Conservation (phyloP, 2,797 vertebrate species). For the Notolepis coatsorum region DNA sequence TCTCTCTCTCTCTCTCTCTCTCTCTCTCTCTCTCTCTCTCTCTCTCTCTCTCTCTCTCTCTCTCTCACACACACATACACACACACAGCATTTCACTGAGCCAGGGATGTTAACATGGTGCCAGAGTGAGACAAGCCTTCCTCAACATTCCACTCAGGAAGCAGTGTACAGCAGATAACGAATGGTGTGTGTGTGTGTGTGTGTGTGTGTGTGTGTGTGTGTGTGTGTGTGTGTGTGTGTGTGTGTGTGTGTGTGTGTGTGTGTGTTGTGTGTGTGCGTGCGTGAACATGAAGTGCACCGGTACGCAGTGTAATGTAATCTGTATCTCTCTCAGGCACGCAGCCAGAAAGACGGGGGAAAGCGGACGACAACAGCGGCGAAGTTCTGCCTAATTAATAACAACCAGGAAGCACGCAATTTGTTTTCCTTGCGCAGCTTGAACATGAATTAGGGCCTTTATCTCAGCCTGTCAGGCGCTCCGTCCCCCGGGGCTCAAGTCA, state of each 20-base stretch:
- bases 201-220: not conserved
- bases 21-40: slow-evolving; percentile 17
- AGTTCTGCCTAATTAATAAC: slow-evolving; percentile 80
- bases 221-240: not conserved
- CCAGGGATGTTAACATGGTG: slow-evolving; percentile 55
- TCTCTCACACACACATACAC: slow-evolving; percentile 25
- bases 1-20: slow-evolving; percentile 1
- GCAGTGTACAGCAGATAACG: slow-evolving; percentile 68
- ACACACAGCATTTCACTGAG: slow-evolving; percentile 11
- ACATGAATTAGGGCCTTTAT: slow-evolving; percentile 88
- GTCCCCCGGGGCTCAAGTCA: slow-evolving; percentile 69
- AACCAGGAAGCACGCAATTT: slow-evolving; percentile 85
- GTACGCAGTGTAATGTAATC: too few relatives aligned
- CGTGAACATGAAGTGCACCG: too few relatives aligned
- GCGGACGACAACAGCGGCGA: slow-evolving; percentile 25
- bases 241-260: slow-evolving; percentile 10
- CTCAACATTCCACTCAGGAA: slow-evolving; percentile 72
- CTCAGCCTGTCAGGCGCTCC: slow-evolving; percentile 87
- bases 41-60: not conserved
- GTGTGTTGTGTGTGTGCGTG: not conserved
- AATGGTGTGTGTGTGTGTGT: not conserved
- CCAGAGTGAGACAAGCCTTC: slow-evolving; percentile 59
- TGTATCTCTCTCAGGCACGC: not conserved
- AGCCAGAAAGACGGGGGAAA: slow-evolving; percentile 35
- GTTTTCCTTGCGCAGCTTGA: slow-evolving; percentile 85